Evolutionary conservation across 1,140 invertebrate genomes (phyloP).

Genomic region (Ericerus pela): DNA sequence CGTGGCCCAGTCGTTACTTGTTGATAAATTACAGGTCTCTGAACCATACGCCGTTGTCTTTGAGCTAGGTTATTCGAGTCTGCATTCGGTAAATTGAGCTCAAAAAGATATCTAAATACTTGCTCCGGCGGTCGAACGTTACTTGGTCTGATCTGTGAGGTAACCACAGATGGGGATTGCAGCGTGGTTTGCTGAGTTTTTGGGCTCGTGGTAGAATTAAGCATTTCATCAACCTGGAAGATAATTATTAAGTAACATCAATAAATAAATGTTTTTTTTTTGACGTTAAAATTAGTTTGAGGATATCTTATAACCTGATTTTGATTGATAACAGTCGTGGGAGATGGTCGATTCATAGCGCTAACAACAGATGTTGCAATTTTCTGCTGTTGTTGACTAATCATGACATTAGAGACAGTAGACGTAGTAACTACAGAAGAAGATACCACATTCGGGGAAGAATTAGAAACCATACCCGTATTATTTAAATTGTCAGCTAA

Average conservation of each 20-base stretch:
- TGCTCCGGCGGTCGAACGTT: neutral
- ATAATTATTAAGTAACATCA: neutral
- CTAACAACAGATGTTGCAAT: neutral
- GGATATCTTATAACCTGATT: neutral
- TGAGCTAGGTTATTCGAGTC: slow-evolving; percentile 15
- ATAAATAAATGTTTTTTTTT: neutral
- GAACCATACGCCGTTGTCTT: too few relatives aligned
- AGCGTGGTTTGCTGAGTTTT: neutral
- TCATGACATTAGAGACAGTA: neutral
- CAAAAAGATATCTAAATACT: neutral
- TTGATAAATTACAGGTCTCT: too few relatives aligned
- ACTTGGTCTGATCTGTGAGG: neutral
- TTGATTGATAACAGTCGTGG: neutral
- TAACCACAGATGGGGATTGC: neutral
- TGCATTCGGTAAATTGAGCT: too few relatives aligned
- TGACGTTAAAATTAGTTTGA: too few relatives aligned
- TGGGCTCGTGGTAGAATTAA: neutral
- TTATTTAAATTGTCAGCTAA: neutral
- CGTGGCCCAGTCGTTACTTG: slow-evolving; percentile 26
- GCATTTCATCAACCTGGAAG: neutral
- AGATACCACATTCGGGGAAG: neutral
- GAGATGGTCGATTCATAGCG: neutral
- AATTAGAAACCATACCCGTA: neutral
- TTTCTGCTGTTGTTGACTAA: neutral
- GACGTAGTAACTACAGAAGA: neutral